Evolutionary conservation across 2,888 invertebrate species (phyloP).

Genomic region (Eupithecia centaureata): DNA sequence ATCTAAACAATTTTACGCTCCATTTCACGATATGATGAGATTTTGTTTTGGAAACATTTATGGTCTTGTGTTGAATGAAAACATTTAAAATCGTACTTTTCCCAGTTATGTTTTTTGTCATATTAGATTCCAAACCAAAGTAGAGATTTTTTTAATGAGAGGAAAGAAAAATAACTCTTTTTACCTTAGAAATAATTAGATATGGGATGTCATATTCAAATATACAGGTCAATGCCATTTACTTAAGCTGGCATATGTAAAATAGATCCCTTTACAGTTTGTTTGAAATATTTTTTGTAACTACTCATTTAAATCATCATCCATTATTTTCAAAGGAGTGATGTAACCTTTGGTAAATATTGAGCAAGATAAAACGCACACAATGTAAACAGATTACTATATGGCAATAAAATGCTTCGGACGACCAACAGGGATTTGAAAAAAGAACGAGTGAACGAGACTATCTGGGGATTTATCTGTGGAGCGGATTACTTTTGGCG

Average conservation of each 20-base stretch:
- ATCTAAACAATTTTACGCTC: slow-evolving; percentile 5
- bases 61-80: background rate
- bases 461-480: slow-evolving; percentile 14
- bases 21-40: slow-evolving; percentile 1
- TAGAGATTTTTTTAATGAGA: background rate
- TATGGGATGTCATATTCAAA: no score
- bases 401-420: background rate
- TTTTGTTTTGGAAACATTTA: slow-evolving; percentile 6
- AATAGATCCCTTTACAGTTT: no score
- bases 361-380: background rate
- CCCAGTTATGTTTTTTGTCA: background rate
- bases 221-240: no score
- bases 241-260: no score
- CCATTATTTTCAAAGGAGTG: slow-evolving; percentile 12
- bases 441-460: slow-evolving; percentile 4
- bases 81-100: background rate
- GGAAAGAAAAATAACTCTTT: no score
- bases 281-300: no score
- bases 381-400: background rate
- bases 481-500: slow-evolving; percentile 38
- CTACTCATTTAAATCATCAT: background rate
- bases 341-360: slow-evolving; percentile 20
- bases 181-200: no score
- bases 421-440: background rate
- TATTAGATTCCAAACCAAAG: background rate